A percentile compares a stretch with the other conserved stretches of the same genome.
These are phyloP conservation scores for Gallinago jamesoni DNA, from an alignment of 2,113 vertebrate species.

Conservation along the genomic window DNA sequence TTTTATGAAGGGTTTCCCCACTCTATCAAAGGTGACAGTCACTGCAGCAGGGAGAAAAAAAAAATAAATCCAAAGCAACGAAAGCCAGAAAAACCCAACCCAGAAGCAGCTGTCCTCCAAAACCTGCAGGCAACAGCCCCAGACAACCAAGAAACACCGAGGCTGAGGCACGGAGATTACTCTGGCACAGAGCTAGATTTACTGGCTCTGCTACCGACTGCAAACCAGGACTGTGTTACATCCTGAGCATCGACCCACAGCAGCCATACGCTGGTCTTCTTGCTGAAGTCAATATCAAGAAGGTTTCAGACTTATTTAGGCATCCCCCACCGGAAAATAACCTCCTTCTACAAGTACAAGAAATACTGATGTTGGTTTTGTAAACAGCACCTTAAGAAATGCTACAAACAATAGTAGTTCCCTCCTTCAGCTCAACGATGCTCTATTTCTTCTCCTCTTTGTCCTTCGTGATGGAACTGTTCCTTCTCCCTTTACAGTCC, in stretches of 20 bases:
- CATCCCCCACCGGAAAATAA: not conserved
- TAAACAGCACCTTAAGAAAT: not conserved
- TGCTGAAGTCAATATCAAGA: not conserved
- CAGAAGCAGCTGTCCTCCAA: not conserved
- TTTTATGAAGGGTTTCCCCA: not conserved
- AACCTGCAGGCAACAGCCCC: not conserved
- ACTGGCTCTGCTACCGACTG: not conserved
- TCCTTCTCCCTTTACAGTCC: not conserved
- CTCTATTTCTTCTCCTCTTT: not conserved
- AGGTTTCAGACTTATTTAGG: not conserved
- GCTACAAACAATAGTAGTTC: not conserved
- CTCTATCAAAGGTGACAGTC: not conserved
- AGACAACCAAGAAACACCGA: not conserved
- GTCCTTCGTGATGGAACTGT: not conserved
- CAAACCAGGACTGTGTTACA: not conserved
- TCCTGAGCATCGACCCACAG: not conserved
- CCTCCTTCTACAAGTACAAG: not conserved
- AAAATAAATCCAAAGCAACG: not conserved
- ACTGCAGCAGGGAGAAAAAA: not conserved
- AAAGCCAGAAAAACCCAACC: not conserved
- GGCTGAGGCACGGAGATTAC: accelerated
- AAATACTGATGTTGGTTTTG: not conserved
- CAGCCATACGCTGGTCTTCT: not conserved
- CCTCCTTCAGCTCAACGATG: not conserved
- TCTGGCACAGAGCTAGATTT: not conserved